Base-by-base conservation (phyloP, 2,888 invertebrate genomes). In the Napeogenes inachia region DNA sequence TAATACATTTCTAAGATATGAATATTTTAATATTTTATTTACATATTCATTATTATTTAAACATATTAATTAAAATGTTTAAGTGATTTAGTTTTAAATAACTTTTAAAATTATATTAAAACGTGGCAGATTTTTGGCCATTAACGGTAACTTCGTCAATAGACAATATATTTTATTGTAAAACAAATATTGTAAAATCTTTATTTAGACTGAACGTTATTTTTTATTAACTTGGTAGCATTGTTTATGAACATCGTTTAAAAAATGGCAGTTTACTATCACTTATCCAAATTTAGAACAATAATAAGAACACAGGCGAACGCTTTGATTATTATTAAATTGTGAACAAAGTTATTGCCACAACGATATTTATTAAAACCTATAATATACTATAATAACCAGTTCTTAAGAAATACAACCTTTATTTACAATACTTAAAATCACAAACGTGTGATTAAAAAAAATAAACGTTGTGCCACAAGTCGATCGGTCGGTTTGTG, bases 1-100 rank as follows among this genome's bases (percentile, higher is more conserved):
- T 74, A 84, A 84, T 88, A 85, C 72, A 76, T 76, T 75, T 80
- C 89, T 89, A 90, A 83, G 89, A 90, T 90, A 90, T 90, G 89
- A 90, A 86, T 85, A 87, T 80, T 78, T 84, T 84, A 80, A 76
- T 66, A 21, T 76, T 78, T 77, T 85, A 87, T 85, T 78, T 87
- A 85, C 84, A 86, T 72, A 71, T 71, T 76, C 60, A 60, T 62
- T 67, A 59, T 45, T 54, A 56, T 59, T 3, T 33, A 55, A 33
- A 57, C 60, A 67, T 63, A 64, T 67, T 70, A 70, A 59, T 65
- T 69, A 45, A 54, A 67, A 68, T 64, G 62, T 53, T 62, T 62
- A 42, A 46, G 47, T 58, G 55, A 45, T 54, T 67, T 61, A 54
- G 58, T 64, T 61, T 62, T 57, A 57, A 63, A 54, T 67, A 63